Evolutionary conservation across 2,113 vertebrate species (phyloP), one percentile per base, ranked within the genome.

Genomic region (Eptesicus fuscus): DNA sequence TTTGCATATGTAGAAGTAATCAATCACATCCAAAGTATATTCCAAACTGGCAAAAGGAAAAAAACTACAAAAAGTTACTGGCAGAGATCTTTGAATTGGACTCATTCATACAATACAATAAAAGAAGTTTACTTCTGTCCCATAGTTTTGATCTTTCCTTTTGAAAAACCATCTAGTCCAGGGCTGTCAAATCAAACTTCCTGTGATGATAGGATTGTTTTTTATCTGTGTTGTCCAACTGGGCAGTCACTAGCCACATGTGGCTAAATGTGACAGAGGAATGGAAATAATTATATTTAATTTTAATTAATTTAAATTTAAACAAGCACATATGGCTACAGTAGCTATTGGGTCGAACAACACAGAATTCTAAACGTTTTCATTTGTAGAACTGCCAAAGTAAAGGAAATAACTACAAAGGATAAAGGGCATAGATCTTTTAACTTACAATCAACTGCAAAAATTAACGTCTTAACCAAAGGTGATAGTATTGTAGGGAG

Each of bases 381-480:
- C 44, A 87, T 76, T 88, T 61, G 47, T 13, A 53, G 0, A 92
- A 49, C 9, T 83, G 14, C 13, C 12, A 91, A 88, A 89, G n/a
- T 32, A 2, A 25, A 89, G 40, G 32, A 2, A 25, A 88, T 51
- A 84, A 87, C 9, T 69, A 59, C 6, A 70, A 11, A 37, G 74
- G 32, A 10, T 85, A 86, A 80, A 10, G 63, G 32, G 9, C 69
- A 93, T 73, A 16, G 67, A 65, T 79, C 28, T 85, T 85, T 61
- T 30, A 59, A 71, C 7, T 77, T 88, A 88, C 0, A 23, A 91
- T 73, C 59, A 85, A 78, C 7, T 82, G 14, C 10, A 94, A 88
- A 93, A 74, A 92, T 53, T 87, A 71, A 74, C 69, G 47, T 90
- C 51, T 90, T 84, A 92, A 84, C 71, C 79, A 94, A 95, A 93